Percentiles rank a stretch among this genome's conserved stretches.
Conservation (phyloP, 2,113 vertebrate species). For the Semnornis frantzii region DNA sequence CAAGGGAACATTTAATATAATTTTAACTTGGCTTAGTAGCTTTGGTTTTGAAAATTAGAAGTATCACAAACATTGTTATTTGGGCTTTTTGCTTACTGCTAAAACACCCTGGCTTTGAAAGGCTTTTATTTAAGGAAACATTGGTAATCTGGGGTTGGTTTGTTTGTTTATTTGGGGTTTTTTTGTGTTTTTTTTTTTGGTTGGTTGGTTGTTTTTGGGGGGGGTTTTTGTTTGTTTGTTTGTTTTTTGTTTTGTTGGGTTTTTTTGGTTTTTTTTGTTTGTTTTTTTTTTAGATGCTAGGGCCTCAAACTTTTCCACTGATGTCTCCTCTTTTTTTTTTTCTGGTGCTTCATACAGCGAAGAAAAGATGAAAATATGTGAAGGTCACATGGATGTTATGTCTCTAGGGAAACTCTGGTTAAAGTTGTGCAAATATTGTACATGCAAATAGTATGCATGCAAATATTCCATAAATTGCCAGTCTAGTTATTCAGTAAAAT, state of each 20-base stretch:
- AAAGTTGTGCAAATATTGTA: constrained; percentile 18
- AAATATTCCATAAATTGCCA: constrained; percentile 20
- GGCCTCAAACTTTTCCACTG: not conserved
- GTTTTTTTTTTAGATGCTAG: not conserved
- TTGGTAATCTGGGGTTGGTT: not conserved
- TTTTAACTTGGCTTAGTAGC: not conserved
- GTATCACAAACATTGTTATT: not conserved
- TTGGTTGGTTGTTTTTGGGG: too few species aligned
- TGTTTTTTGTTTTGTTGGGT: too few species aligned
- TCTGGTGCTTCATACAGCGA: not conserved
- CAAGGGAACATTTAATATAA: not conserved
- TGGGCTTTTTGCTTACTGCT: not conserved
- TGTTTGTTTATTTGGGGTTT: too few species aligned
- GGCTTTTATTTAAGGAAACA: not conserved
- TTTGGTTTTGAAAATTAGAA: not conserved
- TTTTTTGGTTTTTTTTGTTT: too few species aligned
- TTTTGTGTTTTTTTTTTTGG: too few species aligned
- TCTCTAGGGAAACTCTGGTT: not conserved
- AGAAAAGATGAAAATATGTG: constrained; percentile 8
- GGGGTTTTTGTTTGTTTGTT: too few species aligned
- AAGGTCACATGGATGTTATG: not conserved
- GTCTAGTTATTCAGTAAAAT: not conserved
- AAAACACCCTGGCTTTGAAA: not conserved
- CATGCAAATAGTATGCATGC: not conserved
- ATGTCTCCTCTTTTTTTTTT: not conserved